Evolutionary conservation across 2,888 invertebrate genomes (phyloP).

Genomic region (Dryadula phaetusa): DNA sequence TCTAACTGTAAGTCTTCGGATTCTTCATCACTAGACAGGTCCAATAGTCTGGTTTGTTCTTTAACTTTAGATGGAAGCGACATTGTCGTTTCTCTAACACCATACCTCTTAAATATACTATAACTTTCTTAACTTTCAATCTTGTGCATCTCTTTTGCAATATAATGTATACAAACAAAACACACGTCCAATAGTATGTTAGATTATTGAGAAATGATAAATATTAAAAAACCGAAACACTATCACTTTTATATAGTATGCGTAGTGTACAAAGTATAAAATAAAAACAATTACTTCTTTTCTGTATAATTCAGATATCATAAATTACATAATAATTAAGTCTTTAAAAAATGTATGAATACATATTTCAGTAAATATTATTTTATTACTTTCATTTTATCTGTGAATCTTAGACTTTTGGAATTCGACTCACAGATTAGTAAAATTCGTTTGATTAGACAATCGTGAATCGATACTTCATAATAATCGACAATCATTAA

Average conservation of each 20-base stretch:
- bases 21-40: constrained; percentile 85
- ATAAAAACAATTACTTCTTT: neutral
- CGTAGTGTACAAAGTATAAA: neutral
- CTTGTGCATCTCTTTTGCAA: neutral
- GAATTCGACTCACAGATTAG: neutral
- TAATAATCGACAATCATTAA: too few relatives aligned
- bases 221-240: neutral
- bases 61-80: constrained; percentile 78
- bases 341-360: neutral
- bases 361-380: neutral
- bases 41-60: constrained; percentile 86
- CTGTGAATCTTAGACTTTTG: neutral
- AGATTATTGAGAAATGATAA: constrained; percentile 5
- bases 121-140: constrained; percentile 14
- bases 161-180: neutral
- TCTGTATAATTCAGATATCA: neutral
- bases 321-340: neutral
- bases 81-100: constrained; percentile 65
- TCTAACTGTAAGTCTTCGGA: constrained; percentile 85
- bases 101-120: constrained; percentile 60
- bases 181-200: constrained; percentile 2
- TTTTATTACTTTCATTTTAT: neutral
- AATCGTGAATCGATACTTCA: too few relatives aligned
- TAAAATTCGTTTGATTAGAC: neutral
- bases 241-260: neutral